phyloP scores from a whole-genome alignment of 2,888 invertebrate species.

The Agrochola circellaris region DNA sequence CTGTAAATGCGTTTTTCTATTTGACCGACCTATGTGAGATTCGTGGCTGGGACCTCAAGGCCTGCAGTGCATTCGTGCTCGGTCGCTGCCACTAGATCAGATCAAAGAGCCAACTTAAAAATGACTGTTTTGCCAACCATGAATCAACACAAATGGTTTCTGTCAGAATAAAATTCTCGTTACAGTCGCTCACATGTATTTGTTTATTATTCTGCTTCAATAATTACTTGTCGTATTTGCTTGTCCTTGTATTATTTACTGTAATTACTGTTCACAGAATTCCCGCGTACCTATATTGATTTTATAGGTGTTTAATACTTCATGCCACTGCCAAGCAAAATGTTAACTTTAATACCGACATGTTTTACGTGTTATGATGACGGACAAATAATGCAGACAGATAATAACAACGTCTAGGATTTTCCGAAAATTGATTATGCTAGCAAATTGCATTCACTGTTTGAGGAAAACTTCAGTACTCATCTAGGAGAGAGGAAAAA shows the following conservation, averaged over 20 bases:
- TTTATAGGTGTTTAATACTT: conserved; percentile 53
- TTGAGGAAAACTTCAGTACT: background rate
- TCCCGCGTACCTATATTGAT: conserved; percentile 47
- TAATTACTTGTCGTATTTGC: conserved; percentile 49
- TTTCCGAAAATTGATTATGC: background rate
- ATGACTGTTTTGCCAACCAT: conserved; percentile 15
- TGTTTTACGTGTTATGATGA: conserved; percentile 26
- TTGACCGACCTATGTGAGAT: conserved; percentile 12
- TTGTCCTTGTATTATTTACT: conserved; percentile 56
- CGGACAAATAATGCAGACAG: conserved; percentile 16
- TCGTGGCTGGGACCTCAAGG: conserved; percentile 17
- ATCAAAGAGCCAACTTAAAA: conserved; percentile 21
- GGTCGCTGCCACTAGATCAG: conserved; percentile 21
- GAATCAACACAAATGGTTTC: conserved; percentile 26
- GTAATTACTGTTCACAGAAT: conserved; percentile 55
- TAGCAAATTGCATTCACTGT: background rate
- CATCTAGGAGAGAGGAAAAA: background rate
- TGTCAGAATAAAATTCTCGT: conserved; percentile 29
- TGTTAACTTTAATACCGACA: conserved; percentile 42
- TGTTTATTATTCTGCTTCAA: conserved; percentile 36
- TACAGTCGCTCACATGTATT: conserved; percentile 29
- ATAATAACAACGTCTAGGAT: conserved; percentile 9
- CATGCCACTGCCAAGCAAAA: conserved; percentile 44
- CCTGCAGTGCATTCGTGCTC: conserved; percentile 19
- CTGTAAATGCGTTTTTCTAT: conserved; percentile 34